Evolutionary conservation across 2,797 vertebrate genomes (phyloP), one percentile per base, ranked within the genome.

Genomic region (Enteromius anoplus): DNA sequence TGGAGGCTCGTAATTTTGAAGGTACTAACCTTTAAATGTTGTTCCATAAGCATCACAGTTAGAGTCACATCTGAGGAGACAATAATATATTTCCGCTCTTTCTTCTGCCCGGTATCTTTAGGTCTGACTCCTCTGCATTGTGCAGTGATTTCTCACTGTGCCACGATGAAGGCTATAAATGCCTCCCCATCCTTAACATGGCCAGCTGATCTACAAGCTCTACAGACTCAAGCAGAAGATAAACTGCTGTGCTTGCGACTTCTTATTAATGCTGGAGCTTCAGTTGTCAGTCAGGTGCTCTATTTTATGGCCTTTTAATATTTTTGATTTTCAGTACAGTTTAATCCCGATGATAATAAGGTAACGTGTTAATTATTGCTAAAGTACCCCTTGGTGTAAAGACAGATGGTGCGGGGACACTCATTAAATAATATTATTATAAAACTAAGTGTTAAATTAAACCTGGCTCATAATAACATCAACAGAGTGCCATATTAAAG

Each of bases 111-210:
- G 12, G 9, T 80, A 32, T 9, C 9, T 51, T 80, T 88, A 98
- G 97, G 97, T 58, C 94, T 97, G 89, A 97, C 96, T 3, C 95
- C 97, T 0, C 92, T 98, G 76, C 97, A 98, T 91, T 96, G 96
- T 65, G 96, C 96, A 15, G 93, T 95, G 81, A 94, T 97, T 79
- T 95, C 96, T 53, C 95, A 97, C 90, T 94, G 95, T 3, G 85
- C 88, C 78, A 94, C 93, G 21, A 89, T 93, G 89, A 94, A 94
- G 85, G 90, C 91, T 10, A 53, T 94, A 40, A 32, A 75, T 29
- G 70, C 53, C 49, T 86, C 87, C 51, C 81, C 84, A 78, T 78
- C 86, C 62, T 78, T 84, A 80, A 78, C 75, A 12, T 90, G 87
- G 72, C 66, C 83, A 65, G 21, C 49, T 14, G 92, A 93, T 47